phyloP scores from a whole-genome alignment of 2,888 invertebrate genomes.

The Odiellus spinosus region DNA sequence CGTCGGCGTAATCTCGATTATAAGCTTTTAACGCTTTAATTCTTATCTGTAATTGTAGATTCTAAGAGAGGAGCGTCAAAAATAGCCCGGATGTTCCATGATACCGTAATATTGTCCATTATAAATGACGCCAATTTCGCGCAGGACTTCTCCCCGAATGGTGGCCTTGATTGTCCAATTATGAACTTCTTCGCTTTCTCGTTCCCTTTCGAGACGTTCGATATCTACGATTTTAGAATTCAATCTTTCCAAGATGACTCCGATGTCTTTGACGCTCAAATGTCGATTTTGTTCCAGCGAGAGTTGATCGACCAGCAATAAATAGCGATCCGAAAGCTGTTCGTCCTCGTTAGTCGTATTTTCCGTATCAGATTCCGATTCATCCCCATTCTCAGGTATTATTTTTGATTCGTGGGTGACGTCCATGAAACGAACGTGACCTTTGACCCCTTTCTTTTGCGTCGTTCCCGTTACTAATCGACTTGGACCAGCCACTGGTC shows the following conservation, averaged over 20 bases:
- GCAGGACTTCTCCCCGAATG: constrained; percentile 73
- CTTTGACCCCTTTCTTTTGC: constrained; percentile 33
- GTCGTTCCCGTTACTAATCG: constrained; percentile 27
- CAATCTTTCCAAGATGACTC: constrained; percentile 77
- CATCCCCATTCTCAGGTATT: constrained; percentile 27
- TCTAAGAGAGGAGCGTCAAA: too few species aligned
- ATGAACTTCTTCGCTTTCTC: constrained; percentile 82
- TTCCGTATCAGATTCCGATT: constrained; percentile 63
- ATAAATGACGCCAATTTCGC: constrained; percentile 83
- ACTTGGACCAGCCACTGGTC: constrained; percentile 4
- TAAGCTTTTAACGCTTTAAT: too few species aligned
- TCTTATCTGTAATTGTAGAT: too few species aligned
- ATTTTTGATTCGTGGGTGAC: constrained; percentile 14
- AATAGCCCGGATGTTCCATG: constrained; percentile 81
- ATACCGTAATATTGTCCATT: constrained; percentile 90
- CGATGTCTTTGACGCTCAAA: constrained; percentile 84
- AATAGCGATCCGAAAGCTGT: constrained; percentile 69
- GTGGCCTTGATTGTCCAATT: constrained; percentile 95
- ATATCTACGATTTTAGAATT: constrained; percentile 87
- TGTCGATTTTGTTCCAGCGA: constrained; percentile 82
- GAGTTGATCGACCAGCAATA: constrained; percentile 78
- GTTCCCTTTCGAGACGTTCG: constrained; percentile 75
- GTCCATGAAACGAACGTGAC: constrained; percentile 20
- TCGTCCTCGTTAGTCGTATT: constrained; percentile 70
- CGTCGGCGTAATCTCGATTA: too few species aligned